Conservation (phyloP, 1,140 invertebrate species). For the Andrena cerasifolii region DNA sequence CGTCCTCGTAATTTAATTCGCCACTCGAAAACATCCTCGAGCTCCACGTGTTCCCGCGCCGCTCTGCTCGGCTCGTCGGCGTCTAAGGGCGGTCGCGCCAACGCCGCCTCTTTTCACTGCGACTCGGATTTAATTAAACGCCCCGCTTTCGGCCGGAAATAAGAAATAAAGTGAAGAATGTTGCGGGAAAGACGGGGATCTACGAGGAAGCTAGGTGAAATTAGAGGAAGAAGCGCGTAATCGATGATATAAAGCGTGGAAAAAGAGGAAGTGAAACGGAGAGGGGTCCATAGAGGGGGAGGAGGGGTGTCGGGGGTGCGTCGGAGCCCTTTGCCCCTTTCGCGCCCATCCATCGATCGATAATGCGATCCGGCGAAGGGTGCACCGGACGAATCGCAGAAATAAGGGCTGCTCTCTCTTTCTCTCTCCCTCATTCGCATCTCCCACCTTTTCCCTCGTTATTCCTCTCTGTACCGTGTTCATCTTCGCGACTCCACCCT, state of each 20-base stretch:
- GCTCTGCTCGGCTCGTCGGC: neutral
- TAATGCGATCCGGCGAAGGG: conserved; percentile 69
- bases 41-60: neutral
- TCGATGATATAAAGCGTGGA: conserved; percentile 18
- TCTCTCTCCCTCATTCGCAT: conserved; percentile 8
- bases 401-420: conserved; percentile 60
- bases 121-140: conserved; percentile 58
- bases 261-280: conserved; percentile 18
- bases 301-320: conserved; percentile 2
- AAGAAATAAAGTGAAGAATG: neutral
- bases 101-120: conserved; percentile 21
- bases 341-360: conserved; percentile 64
- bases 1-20: neutral
- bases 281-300: conserved; percentile 21
- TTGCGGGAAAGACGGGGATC: neutral
- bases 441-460: neutral
- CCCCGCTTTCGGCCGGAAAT: neutral
- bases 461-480: neutral
- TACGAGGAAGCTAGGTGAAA: neutral
- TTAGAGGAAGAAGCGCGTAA: conserved; percentile 5
- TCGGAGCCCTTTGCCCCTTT: conserved; percentile 61
- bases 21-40: conserved; percentile 10
- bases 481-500: conserved; percentile 48
- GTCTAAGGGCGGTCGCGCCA: neutral
- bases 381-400: conserved; percentile 67